These are phyloP conservation scores for Pollenia amentaria DNA, from an alignment of 2,888 invertebrate species.

Conservation along the genomic window DNA sequence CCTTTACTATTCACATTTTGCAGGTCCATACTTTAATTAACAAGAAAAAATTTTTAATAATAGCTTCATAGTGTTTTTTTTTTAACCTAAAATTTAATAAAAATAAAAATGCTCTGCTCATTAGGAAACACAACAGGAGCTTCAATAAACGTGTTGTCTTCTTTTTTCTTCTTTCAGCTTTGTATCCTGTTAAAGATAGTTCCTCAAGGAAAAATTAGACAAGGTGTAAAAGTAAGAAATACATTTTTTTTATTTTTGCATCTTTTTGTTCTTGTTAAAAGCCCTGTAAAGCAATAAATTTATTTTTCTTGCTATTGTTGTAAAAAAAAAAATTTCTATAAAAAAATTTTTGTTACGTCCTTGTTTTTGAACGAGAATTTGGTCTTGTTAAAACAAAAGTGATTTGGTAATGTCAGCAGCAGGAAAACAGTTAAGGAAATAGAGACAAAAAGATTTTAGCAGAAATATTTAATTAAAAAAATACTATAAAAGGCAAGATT, in stretches of 20 bases:
- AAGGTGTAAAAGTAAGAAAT: conserved; percentile 22
- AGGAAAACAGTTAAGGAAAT: neutral
- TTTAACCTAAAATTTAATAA: conserved; percentile 17
- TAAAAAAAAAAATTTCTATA: conserved; percentile 1
- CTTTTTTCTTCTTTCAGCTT: neutral
- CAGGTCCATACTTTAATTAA: neutral
- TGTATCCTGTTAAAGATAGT: neutral
- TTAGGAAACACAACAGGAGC: conserved; percentile 63
- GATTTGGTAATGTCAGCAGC: conserved; percentile 10
- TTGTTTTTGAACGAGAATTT: conserved; percentile 13
- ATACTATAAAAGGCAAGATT: neutral
- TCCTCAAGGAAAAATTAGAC: conserved; percentile 37
- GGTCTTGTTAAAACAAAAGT: neutral
- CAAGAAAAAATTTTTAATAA: neutral
- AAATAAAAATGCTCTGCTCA: conserved; percentile 49
- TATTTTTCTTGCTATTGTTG: conserved; percentile 8
- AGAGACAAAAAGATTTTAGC: conserved; percentile 10
- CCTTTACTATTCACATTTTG: neutral
- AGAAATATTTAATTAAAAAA: neutral
- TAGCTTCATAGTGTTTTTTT: neutral
- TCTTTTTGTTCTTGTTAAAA: conserved; percentile 32
- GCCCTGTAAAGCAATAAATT: conserved; percentile 35
- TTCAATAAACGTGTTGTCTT: conserved; percentile 1
- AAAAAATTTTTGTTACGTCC: conserved; percentile 3
- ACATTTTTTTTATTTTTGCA: neutral